Evolutionary conservation across 2,888 invertebrate genomes (phyloP), one percentile per base, ranked within the genome.

Genomic region (Rhodophaea formosa): DNA sequence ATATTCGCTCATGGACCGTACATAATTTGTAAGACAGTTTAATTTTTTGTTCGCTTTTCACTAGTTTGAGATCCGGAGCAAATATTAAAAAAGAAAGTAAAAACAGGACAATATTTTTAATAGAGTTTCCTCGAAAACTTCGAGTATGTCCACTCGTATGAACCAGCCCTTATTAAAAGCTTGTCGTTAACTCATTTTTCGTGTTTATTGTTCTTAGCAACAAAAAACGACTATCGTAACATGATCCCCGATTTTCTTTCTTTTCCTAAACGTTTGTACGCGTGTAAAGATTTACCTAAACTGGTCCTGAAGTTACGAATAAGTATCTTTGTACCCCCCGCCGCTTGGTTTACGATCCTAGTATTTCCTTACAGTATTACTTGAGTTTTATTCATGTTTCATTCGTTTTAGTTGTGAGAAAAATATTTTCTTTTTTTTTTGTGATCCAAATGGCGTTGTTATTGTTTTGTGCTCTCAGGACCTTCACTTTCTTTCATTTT

Each of bases 311-410:
- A 57, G 44, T 57, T 60, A 60, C 51, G 57, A 57, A 57, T 58
- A 51, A 51, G 54, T 56, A 23, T 51, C 35, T 30, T 32, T 62
- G 58, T 62, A 57, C 67, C 68, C 66, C 66, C 71, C 57, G 64
- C 62, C 66, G 68, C 59, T 69, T 72, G 66, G 63, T 79, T 78
- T 77, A 79, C 71, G 77, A 72, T 66, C 63, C 59, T 58, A 59
- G 68, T 69, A 63, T 68, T 69, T 69, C 64, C 64, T 71, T 70
- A 71, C 67, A 69, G 66, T 71, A 68, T 72, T 70, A 68, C 68
- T 71, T 53, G 61, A 69, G 68, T 75, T 77, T 76, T 75, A 76
- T 78, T 71, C 72, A 63, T 67, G 69, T 75, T 76, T 77, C 74
- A 73, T 72, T 73, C 62, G 72, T 71, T 68, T 65, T 66, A 61